Conservation (phyloP, 2,113 vertebrate species). For the Chloropsis hardwickii region DNA sequence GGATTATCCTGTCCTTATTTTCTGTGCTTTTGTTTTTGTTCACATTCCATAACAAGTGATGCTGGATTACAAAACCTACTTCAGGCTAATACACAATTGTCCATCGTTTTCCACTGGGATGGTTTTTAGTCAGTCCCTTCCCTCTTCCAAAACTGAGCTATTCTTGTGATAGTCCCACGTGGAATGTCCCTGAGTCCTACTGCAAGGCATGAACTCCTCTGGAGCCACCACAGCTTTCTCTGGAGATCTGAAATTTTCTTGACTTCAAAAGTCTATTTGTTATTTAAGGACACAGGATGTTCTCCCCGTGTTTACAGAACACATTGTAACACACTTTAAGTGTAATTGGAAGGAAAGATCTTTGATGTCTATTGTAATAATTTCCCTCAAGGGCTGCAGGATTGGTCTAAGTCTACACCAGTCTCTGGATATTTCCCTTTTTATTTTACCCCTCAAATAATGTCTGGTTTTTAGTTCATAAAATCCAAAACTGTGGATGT, state of each 20-base stretch:
- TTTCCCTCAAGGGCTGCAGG: background rate
- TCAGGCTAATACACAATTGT: background rate
- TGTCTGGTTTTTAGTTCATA: background rate
- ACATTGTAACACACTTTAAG: background rate
- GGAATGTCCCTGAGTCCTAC: background rate
- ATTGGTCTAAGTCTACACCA: background rate
- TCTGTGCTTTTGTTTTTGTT: background rate
- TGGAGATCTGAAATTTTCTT: background rate
- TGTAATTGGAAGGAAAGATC: background rate
- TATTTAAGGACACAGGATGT: background rate
- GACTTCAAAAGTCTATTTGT: background rate
- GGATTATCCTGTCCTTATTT: background rate
- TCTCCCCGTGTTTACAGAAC: background rate
- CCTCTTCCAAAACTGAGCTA: background rate
- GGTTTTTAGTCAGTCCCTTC: background rate
- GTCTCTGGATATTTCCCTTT: background rate
- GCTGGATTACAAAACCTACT: background rate
- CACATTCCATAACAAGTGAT: background rate
- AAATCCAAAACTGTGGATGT: background rate
- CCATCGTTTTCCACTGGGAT: background rate
- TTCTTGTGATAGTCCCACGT: background rate
- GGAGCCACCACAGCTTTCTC: background rate
- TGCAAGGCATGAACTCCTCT: background rate
- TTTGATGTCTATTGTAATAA: background rate
- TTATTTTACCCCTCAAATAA: background rate